These are phyloP conservation scores for Amorpha juglandis DNA, from an alignment of 2,888 invertebrate genomes.

Conservation along the genomic window DNA sequence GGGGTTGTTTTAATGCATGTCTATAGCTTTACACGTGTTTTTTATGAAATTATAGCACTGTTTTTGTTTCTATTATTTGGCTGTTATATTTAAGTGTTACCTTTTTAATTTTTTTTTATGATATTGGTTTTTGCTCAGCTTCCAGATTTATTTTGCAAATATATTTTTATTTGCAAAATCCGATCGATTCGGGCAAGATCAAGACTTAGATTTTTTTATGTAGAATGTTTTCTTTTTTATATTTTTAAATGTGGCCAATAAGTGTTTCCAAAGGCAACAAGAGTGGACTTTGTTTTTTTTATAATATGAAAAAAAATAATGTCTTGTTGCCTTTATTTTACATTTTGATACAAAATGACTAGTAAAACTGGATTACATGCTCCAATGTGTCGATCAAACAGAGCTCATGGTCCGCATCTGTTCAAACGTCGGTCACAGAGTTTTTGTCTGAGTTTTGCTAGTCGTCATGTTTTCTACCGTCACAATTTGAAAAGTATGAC, in stretches of 20 bases:
- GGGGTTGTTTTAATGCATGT: slow-evolving; percentile 40
- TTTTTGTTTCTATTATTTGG: slow-evolving; percentile 59
- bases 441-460: slow-evolving; percentile 5
- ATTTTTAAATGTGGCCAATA: neutral
- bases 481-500: slow-evolving; percentile 19
- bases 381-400: neutral
- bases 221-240: neutral
- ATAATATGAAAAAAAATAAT: neutral
- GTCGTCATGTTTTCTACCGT: neutral
- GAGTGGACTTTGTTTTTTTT: neutral
- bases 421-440: neutral
- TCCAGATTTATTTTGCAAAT: neutral
- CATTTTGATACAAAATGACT: slow-evolving; percentile 8
- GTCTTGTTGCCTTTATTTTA: slow-evolving; percentile 12
- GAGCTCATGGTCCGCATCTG: neutral
- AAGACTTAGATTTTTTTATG: neutral
- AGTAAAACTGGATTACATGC: slow-evolving; percentile 1
- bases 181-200: neutral
- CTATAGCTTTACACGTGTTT: slow-evolving; percentile 41
- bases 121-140: slow-evolving; percentile 29
- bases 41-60: slow-evolving; percentile 42
- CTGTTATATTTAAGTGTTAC: slow-evolving; percentile 65
- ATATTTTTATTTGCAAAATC: neutral
- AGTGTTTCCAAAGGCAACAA: slow-evolving; percentile 9
- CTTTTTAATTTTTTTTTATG: slow-evolving; percentile 35